Conservation (phyloP, 2,797 vertebrate species). For the Parotocinclus haroldoi region DNA sequence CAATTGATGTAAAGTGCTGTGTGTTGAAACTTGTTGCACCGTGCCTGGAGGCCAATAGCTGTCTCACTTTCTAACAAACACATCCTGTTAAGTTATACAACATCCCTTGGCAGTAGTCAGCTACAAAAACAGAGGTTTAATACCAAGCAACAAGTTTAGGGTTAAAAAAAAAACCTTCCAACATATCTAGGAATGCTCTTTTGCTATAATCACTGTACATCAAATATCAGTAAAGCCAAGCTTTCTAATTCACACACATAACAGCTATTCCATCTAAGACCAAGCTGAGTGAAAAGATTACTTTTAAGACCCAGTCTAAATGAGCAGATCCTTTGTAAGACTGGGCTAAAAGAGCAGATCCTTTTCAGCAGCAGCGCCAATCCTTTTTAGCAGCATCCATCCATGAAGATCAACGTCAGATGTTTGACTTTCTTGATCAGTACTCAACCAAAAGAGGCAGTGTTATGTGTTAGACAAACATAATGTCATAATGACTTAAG, state of each 20-base stretch:
- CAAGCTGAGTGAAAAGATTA: conserved; percentile 9
- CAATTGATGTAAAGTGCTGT: conserved; percentile 52
- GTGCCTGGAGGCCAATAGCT: conserved; percentile 50
- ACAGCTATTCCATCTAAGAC: conserved; percentile 5
- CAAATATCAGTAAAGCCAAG: conserved; percentile 7
- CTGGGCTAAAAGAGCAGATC: neutral
- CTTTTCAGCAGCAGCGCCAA: conserved; percentile 4
- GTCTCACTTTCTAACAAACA: conserved; percentile 47
- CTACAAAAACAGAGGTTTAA: conserved; percentile 16
- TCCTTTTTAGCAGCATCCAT: conserved; percentile 3
- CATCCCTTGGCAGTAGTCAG: conserved; percentile 28
- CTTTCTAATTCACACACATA: neutral
- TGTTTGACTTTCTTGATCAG: neutral
- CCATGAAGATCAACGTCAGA: neutral
- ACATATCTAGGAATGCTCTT: neutral
- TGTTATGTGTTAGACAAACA: neutral
- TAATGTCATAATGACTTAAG: conserved; percentile 7
- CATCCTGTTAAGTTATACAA: conserved; percentile 39
- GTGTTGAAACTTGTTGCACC: conserved; percentile 60
- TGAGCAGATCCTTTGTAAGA: conserved; percentile 12
- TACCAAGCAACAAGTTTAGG: neutral
- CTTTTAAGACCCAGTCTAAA: conserved; percentile 8
- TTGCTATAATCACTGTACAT: neutral
- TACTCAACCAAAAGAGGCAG: conserved; percentile 1
- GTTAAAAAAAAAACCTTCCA: conserved; percentile 6